Conservation (phyloP, 2,888 invertebrate species). For the Pachymerium ferrugineum region DNA sequence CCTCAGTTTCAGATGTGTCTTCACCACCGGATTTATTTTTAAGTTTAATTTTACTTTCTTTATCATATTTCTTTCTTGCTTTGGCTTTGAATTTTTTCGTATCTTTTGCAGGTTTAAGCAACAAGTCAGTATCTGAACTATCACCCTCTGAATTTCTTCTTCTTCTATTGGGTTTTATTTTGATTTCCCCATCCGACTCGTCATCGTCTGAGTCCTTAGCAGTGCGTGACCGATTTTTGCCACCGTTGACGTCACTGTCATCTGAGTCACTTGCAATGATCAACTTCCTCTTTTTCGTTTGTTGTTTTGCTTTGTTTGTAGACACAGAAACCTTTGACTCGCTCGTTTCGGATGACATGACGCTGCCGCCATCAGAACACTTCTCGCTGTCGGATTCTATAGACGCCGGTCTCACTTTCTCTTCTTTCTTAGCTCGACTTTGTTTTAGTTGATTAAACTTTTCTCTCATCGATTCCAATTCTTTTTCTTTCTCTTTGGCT, state of each 20-base stretch:
- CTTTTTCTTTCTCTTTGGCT: slow-evolving; percentile 62
- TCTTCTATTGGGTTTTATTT: slow-evolving; percentile 32
- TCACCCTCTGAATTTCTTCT: slow-evolving; percentile 30
- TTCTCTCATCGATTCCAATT: slow-evolving; percentile 73
- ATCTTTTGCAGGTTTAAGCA: slow-evolving; percentile 28
- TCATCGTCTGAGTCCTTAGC: neutral
- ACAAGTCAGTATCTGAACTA: slow-evolving; percentile 35
- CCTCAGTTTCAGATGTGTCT: slow-evolving; percentile 33
- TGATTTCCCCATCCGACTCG: slow-evolving; percentile 25
- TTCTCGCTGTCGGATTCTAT: slow-evolving; percentile 39
- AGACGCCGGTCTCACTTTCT: slow-evolving; percentile 80
- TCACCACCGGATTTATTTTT: slow-evolving; percentile 56
- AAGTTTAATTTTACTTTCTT: slow-evolving; percentile 62
- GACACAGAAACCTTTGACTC: slow-evolving; percentile 37
- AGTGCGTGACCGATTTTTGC: neutral
- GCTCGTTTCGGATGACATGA: slow-evolving; percentile 37
- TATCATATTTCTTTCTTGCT: slow-evolving; percentile 68
- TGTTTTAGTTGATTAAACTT: slow-evolving; percentile 84
- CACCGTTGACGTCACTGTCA: slow-evolving; percentile 31
- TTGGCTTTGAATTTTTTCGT: slow-evolving; percentile 35
- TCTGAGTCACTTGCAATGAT: slow-evolving; percentile 35
- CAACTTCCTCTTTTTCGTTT: slow-evolving; percentile 33
- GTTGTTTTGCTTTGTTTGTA: slow-evolving; percentile 17
- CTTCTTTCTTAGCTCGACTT: slow-evolving; percentile 61
- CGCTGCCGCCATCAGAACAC: slow-evolving; percentile 39